Conservation (phyloP, 2,113 vertebrate genomes). For the Pontoporia blainvillei region DNA sequence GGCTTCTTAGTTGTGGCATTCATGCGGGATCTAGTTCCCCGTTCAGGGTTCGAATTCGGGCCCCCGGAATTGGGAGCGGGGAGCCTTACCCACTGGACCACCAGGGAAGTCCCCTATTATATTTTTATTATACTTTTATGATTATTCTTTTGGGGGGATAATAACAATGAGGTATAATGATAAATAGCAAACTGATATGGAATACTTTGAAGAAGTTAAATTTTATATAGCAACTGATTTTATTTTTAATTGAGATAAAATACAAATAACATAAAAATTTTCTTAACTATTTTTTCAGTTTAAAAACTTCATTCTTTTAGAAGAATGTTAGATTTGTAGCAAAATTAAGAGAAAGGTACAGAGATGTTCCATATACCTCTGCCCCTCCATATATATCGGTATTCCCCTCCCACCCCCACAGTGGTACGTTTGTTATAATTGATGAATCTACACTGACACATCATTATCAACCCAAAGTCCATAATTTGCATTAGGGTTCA, state of each 20-base stretch:
- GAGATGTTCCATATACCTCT: neutral
- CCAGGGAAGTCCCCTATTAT: neutral
- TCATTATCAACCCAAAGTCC: neutral
- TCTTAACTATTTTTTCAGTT: neutral
- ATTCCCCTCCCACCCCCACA: neutral
- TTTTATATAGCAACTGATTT: neutral
- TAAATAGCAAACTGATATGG: neutral
- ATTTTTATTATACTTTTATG: neutral
- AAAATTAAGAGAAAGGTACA: neutral
- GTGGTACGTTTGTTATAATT: neutral
- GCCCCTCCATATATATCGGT: too few relatives aligned
- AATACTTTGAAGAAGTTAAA: neutral
- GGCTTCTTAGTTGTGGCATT: too few relatives aligned
- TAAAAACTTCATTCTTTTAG: neutral
- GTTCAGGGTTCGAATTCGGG: too few relatives aligned
- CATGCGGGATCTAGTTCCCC: too few relatives aligned
- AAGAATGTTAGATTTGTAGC: neutral
- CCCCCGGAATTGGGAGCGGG: too few relatives aligned
- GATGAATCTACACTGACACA: neutral
- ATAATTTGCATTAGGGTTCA: neutral
- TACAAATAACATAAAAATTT: neutral
- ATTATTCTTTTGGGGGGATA: neutral
- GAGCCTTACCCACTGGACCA: too few relatives aligned
- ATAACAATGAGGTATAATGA: neutral
- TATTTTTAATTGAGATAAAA: neutral